Conservation (phyloP, 2,888 invertebrate genomes). For the Tetropium fuscum region DNA sequence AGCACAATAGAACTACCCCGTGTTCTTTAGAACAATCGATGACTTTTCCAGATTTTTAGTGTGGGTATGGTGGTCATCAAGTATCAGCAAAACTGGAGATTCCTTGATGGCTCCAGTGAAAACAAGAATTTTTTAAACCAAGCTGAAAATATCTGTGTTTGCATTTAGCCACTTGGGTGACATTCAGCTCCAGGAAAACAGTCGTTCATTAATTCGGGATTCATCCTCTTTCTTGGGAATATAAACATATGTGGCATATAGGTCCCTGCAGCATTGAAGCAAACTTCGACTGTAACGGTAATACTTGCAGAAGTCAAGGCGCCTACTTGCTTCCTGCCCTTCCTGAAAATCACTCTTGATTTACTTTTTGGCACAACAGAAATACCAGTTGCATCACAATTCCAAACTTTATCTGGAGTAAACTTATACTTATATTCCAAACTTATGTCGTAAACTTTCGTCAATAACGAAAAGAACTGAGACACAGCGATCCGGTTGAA, state of each 20-base stretch:
- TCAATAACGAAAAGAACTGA: constrained; percentile 40
- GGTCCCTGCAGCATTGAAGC: constrained; percentile 45
- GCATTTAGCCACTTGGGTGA: constrained; percentile 27
- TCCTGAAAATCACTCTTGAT: constrained; percentile 42
- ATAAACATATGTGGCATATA: constrained; percentile 36
- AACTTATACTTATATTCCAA: constrained; percentile 50
- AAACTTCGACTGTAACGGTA: constrained; percentile 46
- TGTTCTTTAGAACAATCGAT: no score
- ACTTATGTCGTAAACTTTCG: constrained; percentile 44
- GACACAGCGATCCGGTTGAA: constrained; percentile 53
- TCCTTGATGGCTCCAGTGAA: constrained; percentile 22
- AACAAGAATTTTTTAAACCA: constrained; percentile 33
- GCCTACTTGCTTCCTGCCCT: constrained; percentile 46
- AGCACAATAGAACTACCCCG: no score
- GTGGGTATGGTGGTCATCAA: constrained; percentile 28
- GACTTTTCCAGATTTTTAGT: constrained; percentile 49
- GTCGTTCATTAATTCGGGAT: constrained; percentile 42
- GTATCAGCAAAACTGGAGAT: constrained; percentile 18
- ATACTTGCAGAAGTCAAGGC: constrained; percentile 41
- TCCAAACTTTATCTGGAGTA: constrained; percentile 44
- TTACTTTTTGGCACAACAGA: constrained; percentile 47
- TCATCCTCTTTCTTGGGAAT: constrained; percentile 29
- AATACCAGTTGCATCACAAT: constrained; percentile 55
- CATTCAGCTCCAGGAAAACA: constrained; percentile 37
- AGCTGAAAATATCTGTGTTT: constrained; percentile 16